Conservation (phyloP, 2,888 invertebrate species). For the Brenthis daphne region DNA sequence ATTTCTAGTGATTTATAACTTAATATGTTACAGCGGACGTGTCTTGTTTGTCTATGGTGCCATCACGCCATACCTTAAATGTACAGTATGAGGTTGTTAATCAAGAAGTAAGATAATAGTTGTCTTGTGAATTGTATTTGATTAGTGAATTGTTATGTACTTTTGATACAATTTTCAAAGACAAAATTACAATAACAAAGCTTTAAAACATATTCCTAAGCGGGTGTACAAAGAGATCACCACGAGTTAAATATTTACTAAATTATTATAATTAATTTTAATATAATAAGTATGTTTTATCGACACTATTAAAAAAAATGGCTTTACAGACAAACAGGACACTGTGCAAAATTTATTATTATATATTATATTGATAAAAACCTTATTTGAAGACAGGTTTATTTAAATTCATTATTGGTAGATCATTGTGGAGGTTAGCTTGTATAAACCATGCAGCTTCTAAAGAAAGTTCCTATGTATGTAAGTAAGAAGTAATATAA, state of each 20-base stretch:
- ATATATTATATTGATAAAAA: slow-evolving; percentile 40
- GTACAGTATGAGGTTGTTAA: neutral
- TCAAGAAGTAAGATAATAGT: no score
- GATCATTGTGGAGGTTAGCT: slow-evolving; percentile 81
- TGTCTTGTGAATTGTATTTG: slow-evolving; percentile 7
- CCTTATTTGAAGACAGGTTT: slow-evolving; percentile 59
- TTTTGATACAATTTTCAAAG: neutral
- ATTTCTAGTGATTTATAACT: slow-evolving; percentile 72
- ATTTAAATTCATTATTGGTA: slow-evolving; percentile 77
- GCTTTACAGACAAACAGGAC: slow-evolving; percentile 29
- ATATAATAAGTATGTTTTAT: no score
- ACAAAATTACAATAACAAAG: neutral
- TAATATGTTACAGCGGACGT: slow-evolving; percentile 66
- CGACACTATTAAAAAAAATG: neutral
- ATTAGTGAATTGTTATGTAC: slow-evolving; percentile 7
- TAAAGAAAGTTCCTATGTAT: slow-evolving; percentile 83
- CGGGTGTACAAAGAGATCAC: no score
- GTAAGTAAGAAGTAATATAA: slow-evolving; percentile 81
- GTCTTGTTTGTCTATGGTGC: slow-evolving; percentile 45
- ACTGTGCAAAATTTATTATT: slow-evolving; percentile 32
- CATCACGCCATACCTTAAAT: neutral
- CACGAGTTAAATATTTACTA: no score
- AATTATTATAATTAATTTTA: no score
- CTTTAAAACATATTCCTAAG: no score
- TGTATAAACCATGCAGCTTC: slow-evolving; percentile 83